These are phyloP conservation scores for Musca vetustissima DNA, from an alignment of 1,140 invertebrate species.

Conservation along the genomic window DNA sequence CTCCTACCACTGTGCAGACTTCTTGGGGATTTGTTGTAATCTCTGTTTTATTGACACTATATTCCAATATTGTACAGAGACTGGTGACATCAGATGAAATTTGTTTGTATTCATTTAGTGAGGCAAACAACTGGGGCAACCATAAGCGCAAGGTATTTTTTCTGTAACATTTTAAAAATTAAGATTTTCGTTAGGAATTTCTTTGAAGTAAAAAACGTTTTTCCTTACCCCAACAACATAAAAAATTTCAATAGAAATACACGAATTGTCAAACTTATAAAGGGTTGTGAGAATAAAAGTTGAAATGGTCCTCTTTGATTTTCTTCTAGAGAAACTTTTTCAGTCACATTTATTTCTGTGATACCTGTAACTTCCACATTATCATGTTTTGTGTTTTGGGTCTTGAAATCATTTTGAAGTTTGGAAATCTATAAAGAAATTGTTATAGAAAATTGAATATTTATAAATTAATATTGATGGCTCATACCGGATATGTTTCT, in stretches of 20 bases:
- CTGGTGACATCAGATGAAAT: slow-evolving; percentile 26
- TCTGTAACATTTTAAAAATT: too few relatives aligned
- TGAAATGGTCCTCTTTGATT: slow-evolving; percentile 35
- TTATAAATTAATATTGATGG: background rate
- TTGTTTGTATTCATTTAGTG: slow-evolving; percentile 42
- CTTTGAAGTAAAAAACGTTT: background rate
- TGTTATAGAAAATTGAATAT: too few relatives aligned
- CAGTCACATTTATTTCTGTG: background rate
- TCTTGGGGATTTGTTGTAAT: slow-evolving; percentile 10
- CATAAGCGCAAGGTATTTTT: slow-evolving; percentile 51
- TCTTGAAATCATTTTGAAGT: background rate
- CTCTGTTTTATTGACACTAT: slow-evolving; percentile 42
- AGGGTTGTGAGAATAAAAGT: slow-evolving; percentile 43
- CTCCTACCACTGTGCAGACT: background rate
- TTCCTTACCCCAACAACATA: slow-evolving; percentile 40
- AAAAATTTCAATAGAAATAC: slow-evolving; percentile 50
- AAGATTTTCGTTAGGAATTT: too few relatives aligned
- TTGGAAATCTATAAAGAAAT: background rate
- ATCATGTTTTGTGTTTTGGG: background rate
- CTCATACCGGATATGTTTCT: slow-evolving; percentile 68
- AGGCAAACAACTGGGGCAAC: slow-evolving; percentile 50
- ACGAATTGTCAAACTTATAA: slow-evolving; percentile 37
- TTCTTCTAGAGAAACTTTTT: slow-evolving; percentile 24
- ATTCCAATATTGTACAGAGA: slow-evolving; percentile 51
- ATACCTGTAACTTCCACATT: background rate